Evolutionary conservation across 2,113 vertebrate genomes (phyloP), one percentile per base, ranked within the genome.

Genomic region (Meles meles): DNA sequence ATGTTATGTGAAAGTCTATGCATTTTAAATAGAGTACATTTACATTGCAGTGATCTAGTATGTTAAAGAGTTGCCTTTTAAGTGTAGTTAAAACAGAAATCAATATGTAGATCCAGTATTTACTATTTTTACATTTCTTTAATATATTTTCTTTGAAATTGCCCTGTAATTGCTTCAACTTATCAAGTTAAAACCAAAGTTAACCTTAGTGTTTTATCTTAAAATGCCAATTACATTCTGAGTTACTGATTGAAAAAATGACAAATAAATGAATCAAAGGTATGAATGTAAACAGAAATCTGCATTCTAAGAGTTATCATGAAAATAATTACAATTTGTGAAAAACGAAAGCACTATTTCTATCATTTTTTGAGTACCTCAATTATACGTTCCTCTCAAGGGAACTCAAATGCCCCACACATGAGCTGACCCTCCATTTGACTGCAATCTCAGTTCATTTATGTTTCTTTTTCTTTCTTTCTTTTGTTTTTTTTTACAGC

Each of bases 101-200:
- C 37, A 77, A 85, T 57, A 85, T 63, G 7, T 27, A 92, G 76
- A 76, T 49, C 4, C 3, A 49, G n/a, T 74, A 87, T 47, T 93
- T 65, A 47, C 5, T 72, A 59, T 34, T 91, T 93, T 72, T 49
- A 72, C 79, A 34, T 81, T 42, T 12, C 23, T 63, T 61, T 77
- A 85, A 71, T 25, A 20, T 20, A 25, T 52, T 76, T 29, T 52
- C 12, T 71, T 87, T 5, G 94, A 95, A 92, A 72, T 42, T 52
- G 6, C 9, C 52, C 10, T 74, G 37, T 89, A 84, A 67, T 57
- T 96, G 49, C 29, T 85, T 91, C 47, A 92, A 21, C 4, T 86
- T 94, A 82, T 57, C 49, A 59, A 95, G 11, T 65, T 74, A 82
- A 95, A 93, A 69, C 82, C 34, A 95, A 95, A 91, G 87, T 74